Evolutionary conservation across 1,140 invertebrate species (phyloP).

Genomic region (Penaeus chinensis): DNA sequence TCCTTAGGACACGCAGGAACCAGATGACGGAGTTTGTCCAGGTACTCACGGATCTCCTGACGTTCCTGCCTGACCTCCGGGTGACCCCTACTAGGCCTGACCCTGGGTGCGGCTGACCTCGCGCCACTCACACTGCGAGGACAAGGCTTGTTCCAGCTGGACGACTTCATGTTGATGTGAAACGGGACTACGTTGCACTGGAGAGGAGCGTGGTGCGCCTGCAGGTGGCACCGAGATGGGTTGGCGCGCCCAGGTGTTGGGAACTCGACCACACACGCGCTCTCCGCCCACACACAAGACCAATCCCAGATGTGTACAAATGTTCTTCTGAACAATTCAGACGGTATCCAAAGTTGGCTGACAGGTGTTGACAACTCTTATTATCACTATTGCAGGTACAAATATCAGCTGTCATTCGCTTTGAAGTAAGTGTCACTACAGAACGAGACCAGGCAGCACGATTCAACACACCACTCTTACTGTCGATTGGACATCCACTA

Average conservation of each 20-base stretch:
- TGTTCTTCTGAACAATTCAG: background rate
- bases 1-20: constrained; percentile 52
- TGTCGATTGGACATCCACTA: constrained; percentile 30
- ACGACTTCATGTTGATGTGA: constrained; percentile 20
- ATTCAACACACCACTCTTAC: background rate
- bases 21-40: constrained; percentile 50
- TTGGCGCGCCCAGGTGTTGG: background rate
- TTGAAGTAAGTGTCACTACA: constrained; percentile 6
- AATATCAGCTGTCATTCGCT: constrained; percentile 13
- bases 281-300: constrained; percentile 36
- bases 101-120: constrained; percentile 8
- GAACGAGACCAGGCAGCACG: too few relatives aligned
- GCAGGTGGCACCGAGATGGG: constrained; percentile 26
- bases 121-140: background rate
- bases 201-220: background rate
- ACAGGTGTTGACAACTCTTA: background rate
- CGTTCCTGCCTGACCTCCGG: constrained; percentile 48
- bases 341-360: background rate
- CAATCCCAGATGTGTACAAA: constrained; percentile 34
- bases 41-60: constrained; percentile 53
- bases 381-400: background rate
- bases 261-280: constrained; percentile 35
- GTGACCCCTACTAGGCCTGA: constrained; percentile 29
- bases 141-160: constrained; percentile 32
- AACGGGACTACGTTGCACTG: background rate